A percentile compares a stretch with the other conserved stretches of the same genome.
Conservation (phyloP, 2,888 invertebrate species). For the Macrosiphum euphorbiae region DNA sequence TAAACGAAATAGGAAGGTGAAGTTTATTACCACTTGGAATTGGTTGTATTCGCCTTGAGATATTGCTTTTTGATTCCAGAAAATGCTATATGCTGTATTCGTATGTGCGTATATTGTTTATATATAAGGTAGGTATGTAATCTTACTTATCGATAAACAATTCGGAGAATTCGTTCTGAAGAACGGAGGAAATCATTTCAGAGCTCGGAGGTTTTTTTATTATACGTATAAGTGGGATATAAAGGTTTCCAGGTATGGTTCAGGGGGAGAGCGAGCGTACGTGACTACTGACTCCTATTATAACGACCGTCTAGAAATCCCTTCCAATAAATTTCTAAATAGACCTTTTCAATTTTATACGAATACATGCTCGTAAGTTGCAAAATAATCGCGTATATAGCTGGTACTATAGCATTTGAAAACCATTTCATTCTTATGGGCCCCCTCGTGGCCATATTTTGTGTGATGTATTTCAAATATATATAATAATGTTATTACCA, state of each 20-base stretch:
- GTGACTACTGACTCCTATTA: conserved; percentile 54
- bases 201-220: conserved; percentile 44
- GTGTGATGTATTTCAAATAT: conserved; percentile 1
- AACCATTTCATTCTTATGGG: conserved; percentile 49
- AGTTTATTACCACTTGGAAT: conserved; percentile 59
- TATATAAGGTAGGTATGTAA: conserved; percentile 2
- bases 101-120: conserved; percentile 30
- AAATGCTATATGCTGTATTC: conserved; percentile 51
- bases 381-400: conserved; percentile 46
- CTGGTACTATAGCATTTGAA: conserved; percentile 25
- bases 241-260: conserved; percentile 37
- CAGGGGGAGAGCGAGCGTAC: conserved; percentile 8
- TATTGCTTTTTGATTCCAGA: conserved; percentile 64
- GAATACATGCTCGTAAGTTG: conserved; percentile 26
- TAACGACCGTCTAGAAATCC: conserved; percentile 52
- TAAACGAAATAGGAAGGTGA: conserved; percentile 30
- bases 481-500: background rate
- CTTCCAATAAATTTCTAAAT: conserved; percentile 58
- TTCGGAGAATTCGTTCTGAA: conserved; percentile 48
- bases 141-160: conserved; percentile 60
- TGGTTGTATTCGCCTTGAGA: conserved; percentile 51
- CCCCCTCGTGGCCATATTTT: background rate
- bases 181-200: conserved; percentile 50
- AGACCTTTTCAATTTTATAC: conserved; percentile 53
- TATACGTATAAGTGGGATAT: conserved; percentile 43